Base-by-base conservation (phyloP, 2,797 vertebrate species). In the Ficedula albicollis region DNA sequence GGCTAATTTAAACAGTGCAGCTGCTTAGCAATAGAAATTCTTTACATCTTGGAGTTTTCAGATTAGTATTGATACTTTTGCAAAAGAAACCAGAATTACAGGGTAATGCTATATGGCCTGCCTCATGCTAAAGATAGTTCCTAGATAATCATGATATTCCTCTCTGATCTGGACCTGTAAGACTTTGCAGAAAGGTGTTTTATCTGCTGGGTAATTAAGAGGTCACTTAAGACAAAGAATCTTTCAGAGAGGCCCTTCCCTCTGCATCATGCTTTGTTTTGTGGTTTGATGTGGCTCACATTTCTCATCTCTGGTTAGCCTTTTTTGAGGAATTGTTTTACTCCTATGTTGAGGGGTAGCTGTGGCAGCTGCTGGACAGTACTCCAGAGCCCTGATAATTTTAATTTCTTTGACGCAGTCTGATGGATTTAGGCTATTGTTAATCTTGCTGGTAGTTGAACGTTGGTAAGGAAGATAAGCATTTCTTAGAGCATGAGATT, bases 1-100 rank as follows among this genome's bases (percentile, higher is more conserved):
- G 64, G 67, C 80, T 96, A 94, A 96, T 93, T 96, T 95, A 93
- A 94, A 94, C 93, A 75, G 77, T 80, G 93, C 88, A 96, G 90
- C 90, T 96, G 90, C 72, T 89, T 87, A 77, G 92, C 84, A 54
- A 60, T 92, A 90, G 74, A 87, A 95, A 93, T 70, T 79, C 51
- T 90, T 91, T 86, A 48, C 38, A 54, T 52, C 88, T 86, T 91
- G 32, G 52, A 76, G 69, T 67, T 95, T 93, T 66, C 64, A 74
- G 87, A 83, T 77, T 80, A 68, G 66, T 70, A 67, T 46, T 88
- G 93, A 84, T 86, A 75, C 48, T 95, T 89, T 55, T 59, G 41
- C 32, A 75, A 68, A 77, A 76, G 55, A 87, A 84, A 39, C 4
- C 13, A 44, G 34, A 84, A 82, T 81, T 76, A 79, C 34, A 73